Percentiles rank a stretch among this genome's conserved stretches.
Conservation (phyloP, 2,888 invertebrate genomes). For the Trichopria drosophilae region DNA sequence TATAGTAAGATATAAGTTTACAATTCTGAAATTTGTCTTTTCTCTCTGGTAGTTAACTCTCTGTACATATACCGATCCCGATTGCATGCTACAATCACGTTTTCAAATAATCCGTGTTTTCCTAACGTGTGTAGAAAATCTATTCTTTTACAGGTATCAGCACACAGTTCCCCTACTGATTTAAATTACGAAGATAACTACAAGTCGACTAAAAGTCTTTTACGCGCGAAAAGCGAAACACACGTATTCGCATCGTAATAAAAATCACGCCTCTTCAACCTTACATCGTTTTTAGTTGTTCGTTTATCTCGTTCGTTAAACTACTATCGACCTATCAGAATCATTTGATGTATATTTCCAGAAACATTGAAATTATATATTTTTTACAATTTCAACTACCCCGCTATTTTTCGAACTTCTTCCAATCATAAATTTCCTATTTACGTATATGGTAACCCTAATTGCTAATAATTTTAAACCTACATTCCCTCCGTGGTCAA, state of each 20-base stretch:
- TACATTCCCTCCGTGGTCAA: too few relatives aligned
- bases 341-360: too few relatives aligned
- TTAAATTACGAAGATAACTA: background rate
- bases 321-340: too few relatives aligned
- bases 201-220: constrained; percentile 10
- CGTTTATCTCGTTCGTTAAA: too few relatives aligned
- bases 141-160: constrained; percentile 25
- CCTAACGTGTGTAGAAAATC: constrained; percentile 22
- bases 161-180: constrained; percentile 35
- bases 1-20: constrained; percentile 16
- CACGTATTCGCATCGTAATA: constrained; percentile 24
- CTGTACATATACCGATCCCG: constrained; percentile 15
- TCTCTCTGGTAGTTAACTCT: constrained; percentile 26
- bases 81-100: constrained; percentile 26
- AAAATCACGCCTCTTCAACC: too few relatives aligned
- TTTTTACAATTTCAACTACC: too few relatives aligned
- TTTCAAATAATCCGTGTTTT: constrained; percentile 20
- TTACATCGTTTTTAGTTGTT: too few relatives aligned
- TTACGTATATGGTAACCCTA: constrained; percentile 35
- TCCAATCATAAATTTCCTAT: background rate
- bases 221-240: constrained; percentile 9
- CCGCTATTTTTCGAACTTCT: too few relatives aligned
- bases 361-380: too few relatives aligned
- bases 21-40: constrained; percentile 31
- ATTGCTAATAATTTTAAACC: constrained; percentile 33